Evolutionary conservation across 2,888 invertebrate species (phyloP), one percentile per base, ranked within the genome.

Genomic region (Zele albiditarsus): DNA sequence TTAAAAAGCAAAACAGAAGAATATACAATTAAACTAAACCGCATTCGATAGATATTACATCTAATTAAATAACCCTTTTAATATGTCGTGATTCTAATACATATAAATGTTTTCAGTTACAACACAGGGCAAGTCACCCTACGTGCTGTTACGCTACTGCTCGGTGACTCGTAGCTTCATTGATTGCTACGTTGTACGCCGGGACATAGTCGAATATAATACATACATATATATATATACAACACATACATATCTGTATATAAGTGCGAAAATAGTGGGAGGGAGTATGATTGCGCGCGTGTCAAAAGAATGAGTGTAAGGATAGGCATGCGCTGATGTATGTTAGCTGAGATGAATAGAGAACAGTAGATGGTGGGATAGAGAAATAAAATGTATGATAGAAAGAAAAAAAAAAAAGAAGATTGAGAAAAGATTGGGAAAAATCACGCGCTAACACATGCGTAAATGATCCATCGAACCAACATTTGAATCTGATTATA

Each of bases 131-230:
- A 58, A 74, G 33, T 49, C 71, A 42, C 53, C 63, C 73, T 42
- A 65, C 49, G 31, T 38, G 66, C 62, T 75, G 75, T 67, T 82
- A 86, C 86, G 84, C 81, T 81, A 84, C 84, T 86, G 87, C 82
- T 83, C 81, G 84, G 84, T 84, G 85, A 86, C 85, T 85, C 87
- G 86, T 86, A 84, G 86, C 86, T 87, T 87, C 88, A 88, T 88
- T 88, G 88, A 88, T 88, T 87, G 86, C 84, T 79, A 83, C 81
- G 83, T 83, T 82, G 85, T 85, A 85, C 83, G 83, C 83, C 83
- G 82, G 87, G 83, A 82, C 80, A 79, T 81, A 81, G 75, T 77
- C 75, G 75, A 69, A 74, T 74, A 71, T 58, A 20, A 46, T n/a
- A 53, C 4, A 53, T 53, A 42, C 12, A 42, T 33, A 33, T 33